Conservation (phyloP, 2,888 invertebrate species). For the Masnerella sp. region DNA sequence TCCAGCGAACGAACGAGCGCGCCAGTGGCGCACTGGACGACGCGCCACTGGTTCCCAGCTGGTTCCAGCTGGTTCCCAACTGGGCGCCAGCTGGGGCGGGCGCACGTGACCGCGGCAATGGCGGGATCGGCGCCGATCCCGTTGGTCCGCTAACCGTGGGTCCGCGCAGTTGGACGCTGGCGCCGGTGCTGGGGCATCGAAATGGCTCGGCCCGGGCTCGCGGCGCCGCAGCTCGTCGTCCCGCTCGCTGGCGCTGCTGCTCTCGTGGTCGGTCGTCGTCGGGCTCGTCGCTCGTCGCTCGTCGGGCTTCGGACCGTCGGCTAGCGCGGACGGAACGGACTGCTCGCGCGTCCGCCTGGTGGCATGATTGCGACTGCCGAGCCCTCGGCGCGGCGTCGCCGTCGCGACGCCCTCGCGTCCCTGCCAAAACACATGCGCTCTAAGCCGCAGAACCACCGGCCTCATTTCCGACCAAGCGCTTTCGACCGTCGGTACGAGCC, state of each 20-base stretch:
- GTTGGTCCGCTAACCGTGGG: slow-evolving; percentile 73
- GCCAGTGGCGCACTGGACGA: no score
- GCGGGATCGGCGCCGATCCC: background rate
- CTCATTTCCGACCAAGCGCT: slow-evolving; percentile 43
- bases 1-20: no score
- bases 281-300: background rate
- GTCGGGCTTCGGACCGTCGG: slow-evolving; percentile 54
- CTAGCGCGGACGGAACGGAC: slow-evolving; percentile 66
- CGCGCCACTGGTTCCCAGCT: no score
- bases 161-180: slow-evolving; percentile 67
- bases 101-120: slow-evolving; percentile 27
- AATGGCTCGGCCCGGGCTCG: slow-evolving; percentile 38
- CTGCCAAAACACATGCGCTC: slow-evolving; percentile 69
- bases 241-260: background rate
- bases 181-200: slow-evolving; percentile 74
- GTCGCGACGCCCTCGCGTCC: slow-evolving; percentile 69
- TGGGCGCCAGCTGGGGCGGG: no score
- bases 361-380: slow-evolving; percentile 76
- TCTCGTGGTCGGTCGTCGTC: slow-evolving; percentile 11
- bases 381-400: slow-evolving; percentile 71
- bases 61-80: no score
- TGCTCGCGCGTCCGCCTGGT: slow-evolving; percentile 74
- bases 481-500: slow-evolving; percentile 40
- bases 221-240: background rate
- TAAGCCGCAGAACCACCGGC: slow-evolving; percentile 61